Base-by-base conservation (phyloP, 2,113 vertebrate species). In the Phaetusa simplex region DNA sequence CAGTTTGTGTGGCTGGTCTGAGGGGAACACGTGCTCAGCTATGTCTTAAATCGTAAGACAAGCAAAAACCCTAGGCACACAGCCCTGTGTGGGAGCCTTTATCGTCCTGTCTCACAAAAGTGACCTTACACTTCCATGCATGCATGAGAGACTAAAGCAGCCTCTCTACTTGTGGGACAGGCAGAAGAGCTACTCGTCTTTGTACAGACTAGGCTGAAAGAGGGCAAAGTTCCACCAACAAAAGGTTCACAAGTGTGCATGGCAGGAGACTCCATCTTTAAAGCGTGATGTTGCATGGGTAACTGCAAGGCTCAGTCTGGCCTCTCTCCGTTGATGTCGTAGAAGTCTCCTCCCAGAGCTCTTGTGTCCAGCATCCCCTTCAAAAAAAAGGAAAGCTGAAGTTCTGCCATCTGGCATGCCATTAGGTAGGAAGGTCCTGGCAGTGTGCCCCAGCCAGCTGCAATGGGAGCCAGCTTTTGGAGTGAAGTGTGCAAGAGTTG, bases 401-500 rank as follows among this genome's bases (percentile, higher is more conserved):
- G n/a, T 55, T 91, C 42, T 83, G 32, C 49, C 50, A 56, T 36
- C 9, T 72, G 64, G 26, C 42, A 40, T 27, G 40, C 14, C 34
- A 21, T 50, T 56, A 61, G 30, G 24, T 42, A 21, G 36, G 49
- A 92, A 76, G 13, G 27, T 47, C 47, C 34, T 45, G 23, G 38
- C 29, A 49, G 42, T 16, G 24, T 73, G n/a, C 27, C 50, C 67
- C 71, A 90, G 55, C 5, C 74, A 86, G 62, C 58, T 80, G 43
- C 12, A 17, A 47, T 16, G 72, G 47, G 23, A 84, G 18, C 32
- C 55, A 74, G 38, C 2, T 93, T 62, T 67, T 76, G 43, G 11
- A 2, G 0, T 38, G 66, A 76, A 72, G 62, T 3, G 5, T 11
- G 5, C 8, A 26, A 3, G 19, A 72, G 24, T 2, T 82, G 53